Evolutionary conservation across 2,113 vertebrate species (phyloP).

Genomic region (Rutilus rutilus): DNA sequence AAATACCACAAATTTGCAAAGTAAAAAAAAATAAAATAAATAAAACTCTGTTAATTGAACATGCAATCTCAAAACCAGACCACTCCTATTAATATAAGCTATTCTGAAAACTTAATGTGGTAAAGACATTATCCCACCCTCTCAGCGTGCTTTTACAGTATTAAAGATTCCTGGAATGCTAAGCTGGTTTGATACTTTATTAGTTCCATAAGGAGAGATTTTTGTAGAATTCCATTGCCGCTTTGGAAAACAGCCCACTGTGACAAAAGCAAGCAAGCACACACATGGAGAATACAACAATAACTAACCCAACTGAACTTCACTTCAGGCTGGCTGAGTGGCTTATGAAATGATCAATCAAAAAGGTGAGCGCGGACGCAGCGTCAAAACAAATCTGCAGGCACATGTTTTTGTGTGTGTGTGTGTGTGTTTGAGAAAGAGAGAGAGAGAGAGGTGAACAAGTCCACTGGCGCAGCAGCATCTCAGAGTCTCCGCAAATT

Average conservation of each 20-base stretch:
- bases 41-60: neutral
- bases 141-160: neutral
- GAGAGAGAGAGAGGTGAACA: slow-evolving; percentile 55
- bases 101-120: neutral
- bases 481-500: slow-evolving; percentile 66
- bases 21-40: no score
- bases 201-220: slow-evolving; percentile 42
- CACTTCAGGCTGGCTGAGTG: slow-evolving; percentile 43
- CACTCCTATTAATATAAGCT: neutral
- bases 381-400: slow-evolving; percentile 12
- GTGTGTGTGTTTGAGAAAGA: neutral
- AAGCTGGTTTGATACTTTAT: slow-evolving; percentile 27
- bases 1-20: no score
- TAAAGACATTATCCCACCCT: neutral
- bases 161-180: slow-evolving; percentile 18
- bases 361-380: slow-evolving; percentile 48
- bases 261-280: slow-evolving; percentile 24
- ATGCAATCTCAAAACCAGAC: neutral
- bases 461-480: slow-evolving; percentile 58
- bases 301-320: slow-evolving; percentile 22
- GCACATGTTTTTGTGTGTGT: slow-evolving; percentile 5
- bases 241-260: slow-evolving; percentile 36
- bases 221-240: slow-evolving; percentile 32
- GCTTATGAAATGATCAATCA: slow-evolving; percentile 60
- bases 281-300: slow-evolving; percentile 3